phyloP scores from a whole-genome alignment of 2,113 vertebrate species.

The Vidua chalybeata region DNA sequence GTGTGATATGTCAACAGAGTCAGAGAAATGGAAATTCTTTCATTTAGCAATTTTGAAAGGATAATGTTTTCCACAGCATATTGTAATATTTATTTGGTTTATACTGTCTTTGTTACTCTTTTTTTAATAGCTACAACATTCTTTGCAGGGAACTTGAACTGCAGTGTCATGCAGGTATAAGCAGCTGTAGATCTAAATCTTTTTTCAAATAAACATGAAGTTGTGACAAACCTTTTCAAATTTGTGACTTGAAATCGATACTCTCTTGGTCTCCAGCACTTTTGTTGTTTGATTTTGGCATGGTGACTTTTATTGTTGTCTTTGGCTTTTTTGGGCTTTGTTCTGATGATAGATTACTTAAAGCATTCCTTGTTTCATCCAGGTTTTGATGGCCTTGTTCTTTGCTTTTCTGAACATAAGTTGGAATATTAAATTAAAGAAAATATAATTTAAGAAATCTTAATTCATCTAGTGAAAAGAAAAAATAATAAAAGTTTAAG shows the following conservation, averaged over 20 bases:
- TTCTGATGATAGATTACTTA: not conserved
- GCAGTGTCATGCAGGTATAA: not conserved
- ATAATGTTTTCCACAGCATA: not conserved
- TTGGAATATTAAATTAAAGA: not conserved
- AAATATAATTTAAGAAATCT: not conserved
- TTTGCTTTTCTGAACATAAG: not conserved
- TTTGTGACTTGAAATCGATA: not conserved
- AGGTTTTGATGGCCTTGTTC: not conserved
- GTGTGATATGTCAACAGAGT: not conserved
- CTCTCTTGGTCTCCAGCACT: not conserved
- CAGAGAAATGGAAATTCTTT: slow-evolving; percentile 3
- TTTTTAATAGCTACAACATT: not conserved
- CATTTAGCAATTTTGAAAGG: not conserved
- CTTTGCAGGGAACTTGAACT: not conserved
- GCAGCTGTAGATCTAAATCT: not conserved
- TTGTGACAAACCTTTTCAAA: not conserved
- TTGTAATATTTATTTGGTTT: not conserved
- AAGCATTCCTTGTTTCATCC: not conserved
- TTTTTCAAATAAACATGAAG: not conserved
- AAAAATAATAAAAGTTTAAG: not conserved
- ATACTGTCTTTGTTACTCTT: not conserved
- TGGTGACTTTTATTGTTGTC: not conserved
- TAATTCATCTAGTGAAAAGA: not conserved
- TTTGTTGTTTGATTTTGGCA: not conserved
- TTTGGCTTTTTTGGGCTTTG: not conserved